Evolutionary conservation across 2,888 invertebrate species (phyloP), one percentile per base, ranked within the genome.

Genomic region (Teleogryllus oceanicus): DNA sequence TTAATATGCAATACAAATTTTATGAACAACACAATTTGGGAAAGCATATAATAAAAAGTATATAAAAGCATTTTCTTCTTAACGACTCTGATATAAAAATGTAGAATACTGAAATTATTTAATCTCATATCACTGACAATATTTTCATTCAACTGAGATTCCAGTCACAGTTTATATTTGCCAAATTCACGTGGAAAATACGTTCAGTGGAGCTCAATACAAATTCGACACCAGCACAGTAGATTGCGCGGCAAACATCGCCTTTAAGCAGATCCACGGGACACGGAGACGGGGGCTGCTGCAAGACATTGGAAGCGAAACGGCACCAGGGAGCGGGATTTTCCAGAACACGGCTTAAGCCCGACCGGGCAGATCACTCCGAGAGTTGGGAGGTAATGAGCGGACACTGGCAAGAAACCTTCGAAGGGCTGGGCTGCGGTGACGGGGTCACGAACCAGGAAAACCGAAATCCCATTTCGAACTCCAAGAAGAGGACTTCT

Each of bases 401-500:
- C 62, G 62, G n/a, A 13, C 62, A 62, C 13, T 1, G 62, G 62
- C 62, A 62, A 62, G 62, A 62, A 62, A 62, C 11, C 62, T 62
- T 62, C 13, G 62, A 62, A n/a, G 13, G 13, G 16, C 16, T 2
- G 11, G 62, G 4, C 16, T 13, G 62, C n/a, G 62, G 13, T n/a
- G 62, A 0, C 62, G 62, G 16, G n/a, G 62, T n/a, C 16, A 4
- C 16, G 4, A n/a, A 62, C 62, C 62, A 13, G 62, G 62, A n/a
- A 62, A 62, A 62, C 62, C 62, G n/a, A 62, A 62, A 62, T 62
- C 62, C 62, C 62, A 62, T 62, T 62, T 62, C 62, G 62, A 62
- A 62, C 62, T 62, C 62, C 16, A n/a, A 62, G n/a, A 16, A 62
- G 62, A 62, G 10, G 62, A 62, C 62, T 62, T 62, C 62, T 62